phyloP scores from a whole-genome alignment of 2,888 invertebrate genomes.

The Mimumesa dahlbomi region DNA sequence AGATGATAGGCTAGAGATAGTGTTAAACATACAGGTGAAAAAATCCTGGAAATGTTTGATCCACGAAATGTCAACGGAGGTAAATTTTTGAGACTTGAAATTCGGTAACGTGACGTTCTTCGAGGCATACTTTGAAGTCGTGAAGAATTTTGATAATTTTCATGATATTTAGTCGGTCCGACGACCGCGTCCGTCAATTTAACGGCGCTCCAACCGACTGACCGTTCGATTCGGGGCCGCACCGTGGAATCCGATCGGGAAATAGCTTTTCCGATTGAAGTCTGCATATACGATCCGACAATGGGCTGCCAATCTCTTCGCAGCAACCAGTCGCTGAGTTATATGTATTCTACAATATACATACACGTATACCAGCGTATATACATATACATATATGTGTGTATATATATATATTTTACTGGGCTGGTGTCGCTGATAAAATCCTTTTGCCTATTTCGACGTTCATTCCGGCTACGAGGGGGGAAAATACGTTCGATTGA shows the following conservation, averaged over 20 bases:
- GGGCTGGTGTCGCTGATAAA: not conserved
- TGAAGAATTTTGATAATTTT: too few species aligned
- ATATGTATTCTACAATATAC: too few species aligned
- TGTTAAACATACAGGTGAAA: too few species aligned
- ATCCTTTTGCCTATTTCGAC: not conserved
- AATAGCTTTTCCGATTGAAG: slow-evolving; percentile 63
- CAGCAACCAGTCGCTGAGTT: slow-evolving; percentile 8
- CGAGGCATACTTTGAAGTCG: too few species aligned
- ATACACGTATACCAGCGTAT: too few species aligned
- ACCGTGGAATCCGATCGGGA: slow-evolving; percentile 52
- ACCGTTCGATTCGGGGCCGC: slow-evolving; percentile 28
- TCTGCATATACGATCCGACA: slow-evolving; percentile 46
- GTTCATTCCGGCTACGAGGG: not conserved
- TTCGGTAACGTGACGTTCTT: too few species aligned
- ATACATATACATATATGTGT: not conserved
- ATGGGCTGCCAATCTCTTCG: slow-evolving; percentile 48
- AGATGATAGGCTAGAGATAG: too few species aligned
- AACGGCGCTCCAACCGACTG: slow-evolving; percentile 9
- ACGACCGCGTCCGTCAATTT: slow-evolving; percentile 26
- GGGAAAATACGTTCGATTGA: not conserved
- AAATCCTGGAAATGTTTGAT: too few species aligned
- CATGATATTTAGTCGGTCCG: not conserved
- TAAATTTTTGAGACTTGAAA: too few species aligned
- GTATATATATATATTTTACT: not conserved
- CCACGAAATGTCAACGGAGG: too few species aligned